Evolutionary conservation across 2,797 vertebrate genomes (phyloP).

Genomic region (Tympanoctomys barrerae): DNA sequence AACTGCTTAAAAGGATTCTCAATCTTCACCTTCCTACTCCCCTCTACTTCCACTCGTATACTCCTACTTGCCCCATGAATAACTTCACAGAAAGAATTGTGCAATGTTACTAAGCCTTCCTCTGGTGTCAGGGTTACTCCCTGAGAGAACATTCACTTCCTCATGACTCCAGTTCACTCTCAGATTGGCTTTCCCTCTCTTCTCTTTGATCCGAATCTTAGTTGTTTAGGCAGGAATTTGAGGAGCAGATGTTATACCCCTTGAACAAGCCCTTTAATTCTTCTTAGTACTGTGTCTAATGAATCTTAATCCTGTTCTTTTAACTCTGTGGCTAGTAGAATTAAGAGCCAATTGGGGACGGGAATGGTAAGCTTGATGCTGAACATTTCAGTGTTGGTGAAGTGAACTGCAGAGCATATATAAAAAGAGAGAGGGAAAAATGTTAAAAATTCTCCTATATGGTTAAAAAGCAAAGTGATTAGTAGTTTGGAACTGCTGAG

Average conservation of each 20-base stretch:
- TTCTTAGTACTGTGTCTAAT: conserved; percentile 80
- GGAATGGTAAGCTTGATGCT: conserved; percentile 48
- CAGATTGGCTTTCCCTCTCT: conserved; percentile 75
- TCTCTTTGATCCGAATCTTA: conserved; percentile 81
- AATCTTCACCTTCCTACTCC: conserved; percentile 72
- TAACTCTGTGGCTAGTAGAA: conserved; percentile 75
- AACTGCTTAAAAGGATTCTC: conserved; percentile 81
- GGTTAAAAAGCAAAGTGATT: conserved; percentile 4
- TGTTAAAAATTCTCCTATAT: neutral
- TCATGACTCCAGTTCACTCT: conserved; percentile 66
- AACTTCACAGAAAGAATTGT: conserved; percentile 78
- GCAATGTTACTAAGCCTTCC: conserved; percentile 73
- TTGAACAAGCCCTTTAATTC: conserved; percentile 79
- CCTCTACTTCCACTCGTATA: conserved; percentile 56
- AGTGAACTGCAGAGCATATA: conserved; percentile 16
- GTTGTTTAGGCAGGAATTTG: conserved; percentile 81
- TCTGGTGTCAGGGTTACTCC: conserved; percentile 71
- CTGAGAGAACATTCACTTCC: conserved; percentile 75
- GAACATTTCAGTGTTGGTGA: conserved; percentile 47
- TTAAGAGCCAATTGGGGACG: conserved; percentile 56
- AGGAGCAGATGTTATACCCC: conserved; percentile 78
- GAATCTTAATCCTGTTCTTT: conserved; percentile 78
- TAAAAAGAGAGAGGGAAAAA: neutral
- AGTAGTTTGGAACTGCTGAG: neutral
- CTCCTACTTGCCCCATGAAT: conserved; percentile 70